Conservation (phyloP, 1,140 invertebrate genomes). For the Drosophila saltans region DNA sequence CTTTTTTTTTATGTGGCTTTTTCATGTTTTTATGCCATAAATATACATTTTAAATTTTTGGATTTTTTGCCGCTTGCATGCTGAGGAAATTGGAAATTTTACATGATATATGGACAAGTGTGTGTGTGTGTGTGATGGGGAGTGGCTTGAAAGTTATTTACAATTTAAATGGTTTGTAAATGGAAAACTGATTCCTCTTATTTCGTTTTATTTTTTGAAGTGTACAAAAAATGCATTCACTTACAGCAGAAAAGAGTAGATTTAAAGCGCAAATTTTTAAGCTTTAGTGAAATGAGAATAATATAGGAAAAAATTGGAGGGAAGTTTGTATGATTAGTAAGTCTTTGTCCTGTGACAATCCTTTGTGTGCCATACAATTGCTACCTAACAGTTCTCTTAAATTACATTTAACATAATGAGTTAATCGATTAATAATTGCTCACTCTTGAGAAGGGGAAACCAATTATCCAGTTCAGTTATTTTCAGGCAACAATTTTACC, state of each 20-base stretch:
- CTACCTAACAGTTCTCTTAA: no score
- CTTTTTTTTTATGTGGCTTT: background rate
- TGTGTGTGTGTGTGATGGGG: slow-evolving; percentile 26
- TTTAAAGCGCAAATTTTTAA: background rate
- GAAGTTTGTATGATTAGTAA: background rate
- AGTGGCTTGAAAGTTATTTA: slow-evolving; percentile 40
- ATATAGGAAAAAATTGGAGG: background rate
- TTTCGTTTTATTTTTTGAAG: background rate
- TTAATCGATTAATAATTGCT: no score
- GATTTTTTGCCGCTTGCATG: slow-evolving; percentile 31
- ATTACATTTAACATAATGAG: no score
- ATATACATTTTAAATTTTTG: slow-evolving; percentile 44
- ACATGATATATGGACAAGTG: slow-evolving; percentile 50
- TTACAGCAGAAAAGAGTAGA: background rate
- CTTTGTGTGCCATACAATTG: no score
- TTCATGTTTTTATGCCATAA: slow-evolving; percentile 55
- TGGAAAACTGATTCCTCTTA: slow-evolving; percentile 3
- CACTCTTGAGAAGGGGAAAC: no score
- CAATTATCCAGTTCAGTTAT: no score
- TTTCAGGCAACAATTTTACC: no score
- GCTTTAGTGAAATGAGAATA: slow-evolving; percentile 1
- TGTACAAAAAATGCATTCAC: background rate
- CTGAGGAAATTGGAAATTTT: slow-evolving; percentile 54
- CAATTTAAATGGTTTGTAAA: slow-evolving; percentile 36
- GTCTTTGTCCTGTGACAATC: background rate